A percentile compares a stretch with the other conserved stretches of the same genome.
phyloP scores from a whole-genome alignment of 2,797 vertebrate genomes.

The Sebastes alutus region DNA sequence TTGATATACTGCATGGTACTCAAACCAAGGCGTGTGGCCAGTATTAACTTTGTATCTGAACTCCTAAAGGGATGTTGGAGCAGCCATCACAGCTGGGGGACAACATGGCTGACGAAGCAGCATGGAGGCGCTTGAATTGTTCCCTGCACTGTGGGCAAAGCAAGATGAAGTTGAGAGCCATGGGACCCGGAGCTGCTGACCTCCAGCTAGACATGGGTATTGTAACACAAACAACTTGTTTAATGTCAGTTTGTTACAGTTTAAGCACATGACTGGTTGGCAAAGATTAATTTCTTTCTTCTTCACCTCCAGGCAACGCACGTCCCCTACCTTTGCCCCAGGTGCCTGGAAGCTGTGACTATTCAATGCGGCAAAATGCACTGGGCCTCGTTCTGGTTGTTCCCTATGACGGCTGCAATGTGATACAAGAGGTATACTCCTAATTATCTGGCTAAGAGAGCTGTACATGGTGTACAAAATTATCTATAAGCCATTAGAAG shows the following conservation, averaged over 20 bases:
- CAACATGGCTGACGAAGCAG: neutral
- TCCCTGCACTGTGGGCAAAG: constrained; percentile 42
- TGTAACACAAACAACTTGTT: neutral
- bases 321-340: constrained; percentile 27
- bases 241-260: neutral
- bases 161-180: constrained; percentile 40
- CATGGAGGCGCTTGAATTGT: constrained; percentile 22
- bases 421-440: constrained; percentile 54
- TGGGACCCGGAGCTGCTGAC: constrained; percentile 28
- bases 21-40: neutral
- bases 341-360: constrained; percentile 60
- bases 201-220: constrained; percentile 49
- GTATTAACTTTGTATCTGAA: neutral
- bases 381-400: constrained; percentile 48
- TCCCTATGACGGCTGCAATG: constrained; percentile 63
- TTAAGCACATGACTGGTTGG: accelerated
- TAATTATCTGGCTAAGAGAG: neutral
- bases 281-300: neutral
- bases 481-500: neutral
- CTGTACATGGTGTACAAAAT: neutral
- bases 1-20: neutral
- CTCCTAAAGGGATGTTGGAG: neutral
- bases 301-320: constrained; percentile 21
- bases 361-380: constrained; percentile 14
- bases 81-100: neutral